These are phyloP conservation scores for Acrobasis repandana DNA, from an alignment of 2,888 invertebrate species.

Conservation along the genomic window DNA sequence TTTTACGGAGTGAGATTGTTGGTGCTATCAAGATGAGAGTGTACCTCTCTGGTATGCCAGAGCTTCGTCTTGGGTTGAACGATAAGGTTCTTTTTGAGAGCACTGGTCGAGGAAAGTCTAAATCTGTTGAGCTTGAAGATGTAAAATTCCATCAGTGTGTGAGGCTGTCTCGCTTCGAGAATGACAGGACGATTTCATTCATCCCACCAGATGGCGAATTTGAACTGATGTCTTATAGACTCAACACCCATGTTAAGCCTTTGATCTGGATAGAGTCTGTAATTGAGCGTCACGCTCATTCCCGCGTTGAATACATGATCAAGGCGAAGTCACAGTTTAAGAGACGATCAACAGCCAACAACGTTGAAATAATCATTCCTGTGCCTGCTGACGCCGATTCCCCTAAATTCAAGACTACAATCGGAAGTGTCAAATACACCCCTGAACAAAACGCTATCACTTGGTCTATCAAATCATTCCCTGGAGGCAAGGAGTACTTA, in stretches of 20 bases:
- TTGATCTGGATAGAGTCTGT: conserved; percentile 99
- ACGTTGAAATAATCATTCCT: conserved; percentile 98
- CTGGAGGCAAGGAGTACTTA: conserved; percentile 98
- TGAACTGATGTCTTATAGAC: conserved; percentile 98
- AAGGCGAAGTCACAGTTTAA: conserved; percentile 99
- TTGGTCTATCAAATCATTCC: conserved; percentile 98
- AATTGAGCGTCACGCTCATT: conserved; percentile 98
- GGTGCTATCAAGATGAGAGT: conserved; percentile 99
- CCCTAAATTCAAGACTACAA: conserved; percentile 98
- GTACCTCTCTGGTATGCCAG: conserved; percentile 99
- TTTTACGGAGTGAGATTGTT: conserved; percentile 98
- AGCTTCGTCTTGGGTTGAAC: conserved; percentile 96
- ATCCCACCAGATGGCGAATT: conserved; percentile 99
- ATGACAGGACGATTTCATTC: conserved; percentile 98
- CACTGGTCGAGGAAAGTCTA: conserved; percentile 98
- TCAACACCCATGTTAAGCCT: conserved; percentile 98
- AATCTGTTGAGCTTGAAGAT: conserved; percentile 98
- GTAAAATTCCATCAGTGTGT: conserved; percentile 99
- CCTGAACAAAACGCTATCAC: conserved; percentile 98
- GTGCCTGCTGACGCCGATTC: conserved; percentile 99
- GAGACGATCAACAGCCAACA: conserved; percentile 98
- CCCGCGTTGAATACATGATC: conserved; percentile 99
- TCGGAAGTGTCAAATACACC: conserved; percentile 98
- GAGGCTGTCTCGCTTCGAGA: conserved; percentile 97
- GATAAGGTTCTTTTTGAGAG: conserved; percentile 99